Evolutionary conservation across 2,888 invertebrate genomes (phyloP).

Genomic region (Cylloceria caligata): DNA sequence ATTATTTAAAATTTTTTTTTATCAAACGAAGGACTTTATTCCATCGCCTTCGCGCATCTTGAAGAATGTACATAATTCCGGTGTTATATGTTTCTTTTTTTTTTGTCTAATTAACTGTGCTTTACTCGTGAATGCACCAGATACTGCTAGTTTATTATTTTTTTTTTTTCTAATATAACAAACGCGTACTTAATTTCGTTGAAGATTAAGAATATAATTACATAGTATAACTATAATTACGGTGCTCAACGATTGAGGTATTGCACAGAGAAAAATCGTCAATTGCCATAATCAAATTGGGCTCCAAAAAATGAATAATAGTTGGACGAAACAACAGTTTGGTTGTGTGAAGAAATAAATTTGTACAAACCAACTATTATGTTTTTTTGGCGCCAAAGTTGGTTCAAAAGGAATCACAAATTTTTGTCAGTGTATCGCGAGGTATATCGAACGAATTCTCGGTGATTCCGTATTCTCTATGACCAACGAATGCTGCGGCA

Average conservation of each 20-base stretch:
- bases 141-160: background rate
- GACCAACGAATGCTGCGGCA: slow-evolving; percentile 16
- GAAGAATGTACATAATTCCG: slow-evolving; percentile 36
- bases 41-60: slow-evolving; percentile 15
- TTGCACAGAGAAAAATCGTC: no score
- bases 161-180: background rate
- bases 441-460: slow-evolving; percentile 8
- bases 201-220: background rate
- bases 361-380: no score
- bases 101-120: background rate
- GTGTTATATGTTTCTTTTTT: slow-evolving; percentile 22
- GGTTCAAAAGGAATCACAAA: no score
- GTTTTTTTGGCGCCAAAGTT: no score
- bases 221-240: background rate
- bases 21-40: background rate
- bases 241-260: slow-evolving; percentile 3
- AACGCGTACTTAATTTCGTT: background rate
- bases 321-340: no score
- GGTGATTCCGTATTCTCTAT: slow-evolving; percentile 3
- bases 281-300: no score
- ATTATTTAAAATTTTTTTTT: background rate
- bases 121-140: background rate
- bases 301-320: no score
- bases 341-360: no score
- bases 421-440: no score